Evolutionary conservation across 2,888 invertebrate species (phyloP), one percentile per base, ranked within the genome.

Genomic region (Chrysotoxum bicinctum): DNA sequence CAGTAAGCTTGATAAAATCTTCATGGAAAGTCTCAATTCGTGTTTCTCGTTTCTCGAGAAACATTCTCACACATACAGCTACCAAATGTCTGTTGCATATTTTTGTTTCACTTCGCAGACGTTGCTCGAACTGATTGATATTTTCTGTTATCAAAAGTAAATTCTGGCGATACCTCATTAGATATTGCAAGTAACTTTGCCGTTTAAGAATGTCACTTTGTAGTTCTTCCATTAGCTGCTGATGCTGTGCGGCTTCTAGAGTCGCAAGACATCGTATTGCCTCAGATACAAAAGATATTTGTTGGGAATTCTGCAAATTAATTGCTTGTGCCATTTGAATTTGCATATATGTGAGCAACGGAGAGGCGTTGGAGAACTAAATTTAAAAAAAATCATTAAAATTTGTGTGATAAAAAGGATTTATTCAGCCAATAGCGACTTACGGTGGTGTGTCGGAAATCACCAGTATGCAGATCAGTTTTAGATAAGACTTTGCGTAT

Each of bases 401-500:
- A 6, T n/a, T 26, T 30, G 4, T 26, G 16, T 16, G 9, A 26
- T 30, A 30, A 26, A 54, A n/a, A 3, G 7, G 0, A 12, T 2
- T 30, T 30, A 12, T 1, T 19, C 7, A 7, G 3, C 3, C 7
- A 48, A 23, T 7, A 10, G 19, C 1, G 3, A 37, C 89, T 92
- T 88, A 94, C 93, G 68, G 93, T 94, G 0, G 94, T 93, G 77
- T 94, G 92, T 3, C 92, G 92, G 84, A 94, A 93, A 88, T 94
- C 94, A 0, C 94, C 93, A 89, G 95, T 95, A 88, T 96, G 95
- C 78, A 96, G 92, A 89, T 98, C 97, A 0, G 97, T 96, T 88
- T 96, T 97, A 87, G 98, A 97, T 37, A 99, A 93, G 70, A 99
- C 98, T 88, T 97, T 94, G 23, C 99, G 94, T 81, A 99, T 93